Evolutionary conservation across 92 coral and sea anemone genomes (phyloP), one percentile per base, ranked within the genome.

Genomic region (Actinernus sp.): DNA sequence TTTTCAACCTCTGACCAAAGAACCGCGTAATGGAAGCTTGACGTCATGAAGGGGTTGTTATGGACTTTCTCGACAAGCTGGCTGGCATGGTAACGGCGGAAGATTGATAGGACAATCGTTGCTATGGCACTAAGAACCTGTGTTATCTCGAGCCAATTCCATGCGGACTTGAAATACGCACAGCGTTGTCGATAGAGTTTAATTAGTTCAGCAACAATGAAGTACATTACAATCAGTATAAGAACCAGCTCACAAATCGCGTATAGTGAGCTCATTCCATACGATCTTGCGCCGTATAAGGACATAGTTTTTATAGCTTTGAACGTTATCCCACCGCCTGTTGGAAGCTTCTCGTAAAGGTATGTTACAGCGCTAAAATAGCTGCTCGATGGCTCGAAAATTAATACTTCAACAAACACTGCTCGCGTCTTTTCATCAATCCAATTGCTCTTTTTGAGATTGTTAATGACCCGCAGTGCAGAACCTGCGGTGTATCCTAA

Each of bases 1-100:
- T 72, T 71, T 48, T 88, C 87, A 17, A 85, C 32, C 26, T 89
- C 98, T 4, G 94, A 89, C 88, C 93, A 92, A 34, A 87, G 24
- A 2, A 92, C 98, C 3, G 73, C 92, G 72, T 90, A 90, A 38
- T 93, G 98, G 69, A 93, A 93, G 53, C 98, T 93, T 4, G 96
- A 78, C 1, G 93, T 90, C 60, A 61, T 69, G 63, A 78, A 76
- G 2, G 98, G 98, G 55, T 93, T 88, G 19, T 68, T 50, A 55
- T 85, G 98, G 26, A 93, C 88, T 43, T 65, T 71, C 18, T 79
- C 64, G 17, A 93, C 93, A 19, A 92, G 78, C 20, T 81, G 66
- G 31, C 87, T 69, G 24, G 97, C 93, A 58, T 92, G 89, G 59
- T 86, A 92, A 31, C 93, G 64, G 49, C 97, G 89, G 69, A 92